phyloP scores from a whole-genome alignment of 2,888 invertebrate genomes.

The Acanthopleura granulata region DNA sequence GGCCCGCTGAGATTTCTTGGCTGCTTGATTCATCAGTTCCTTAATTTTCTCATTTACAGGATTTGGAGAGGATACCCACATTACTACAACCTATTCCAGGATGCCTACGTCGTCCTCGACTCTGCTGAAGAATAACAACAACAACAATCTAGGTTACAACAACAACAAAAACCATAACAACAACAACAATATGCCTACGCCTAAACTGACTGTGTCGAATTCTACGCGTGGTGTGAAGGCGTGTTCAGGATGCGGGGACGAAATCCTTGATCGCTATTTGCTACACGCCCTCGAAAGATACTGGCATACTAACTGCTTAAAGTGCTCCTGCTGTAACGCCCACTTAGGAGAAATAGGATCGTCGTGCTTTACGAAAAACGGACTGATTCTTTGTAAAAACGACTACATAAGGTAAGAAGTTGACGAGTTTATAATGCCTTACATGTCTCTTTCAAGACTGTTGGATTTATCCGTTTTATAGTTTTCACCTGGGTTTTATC shows the following conservation, averaged over 20 bases:
- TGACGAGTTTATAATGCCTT: neutral
- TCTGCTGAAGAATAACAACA: slow-evolving; percentile 10
- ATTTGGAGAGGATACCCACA: neutral
- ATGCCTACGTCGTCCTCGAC: neutral
- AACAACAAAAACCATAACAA: neutral
- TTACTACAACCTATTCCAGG: neutral
- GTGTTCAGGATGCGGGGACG: slow-evolving; percentile 89
- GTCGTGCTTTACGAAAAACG: slow-evolving; percentile 90
- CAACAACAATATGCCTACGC: neutral
- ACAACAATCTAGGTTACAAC: neutral
- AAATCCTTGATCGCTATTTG: slow-evolving; percentile 90
- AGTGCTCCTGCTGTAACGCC: slow-evolving; percentile 90
- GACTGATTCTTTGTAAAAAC: slow-evolving; percentile 93
- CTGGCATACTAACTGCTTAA: slow-evolving; percentile 94
- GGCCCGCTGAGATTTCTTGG: no score
- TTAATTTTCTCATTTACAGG: neutral
- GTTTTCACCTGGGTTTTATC: no score
- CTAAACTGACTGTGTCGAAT: neutral
- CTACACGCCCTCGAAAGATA: slow-evolving; percentile 91
- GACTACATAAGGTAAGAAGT: slow-evolving; percentile 90
- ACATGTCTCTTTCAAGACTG: no score
- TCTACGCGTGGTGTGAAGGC: slow-evolving; percentile 50
- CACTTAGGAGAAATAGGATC: slow-evolving; percentile 90
- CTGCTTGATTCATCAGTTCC: no score
- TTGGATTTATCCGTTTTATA: no score